Evolutionary conservation across 2,797 vertebrate species (phyloP).

Genomic region (Staurois parvus): DNA sequence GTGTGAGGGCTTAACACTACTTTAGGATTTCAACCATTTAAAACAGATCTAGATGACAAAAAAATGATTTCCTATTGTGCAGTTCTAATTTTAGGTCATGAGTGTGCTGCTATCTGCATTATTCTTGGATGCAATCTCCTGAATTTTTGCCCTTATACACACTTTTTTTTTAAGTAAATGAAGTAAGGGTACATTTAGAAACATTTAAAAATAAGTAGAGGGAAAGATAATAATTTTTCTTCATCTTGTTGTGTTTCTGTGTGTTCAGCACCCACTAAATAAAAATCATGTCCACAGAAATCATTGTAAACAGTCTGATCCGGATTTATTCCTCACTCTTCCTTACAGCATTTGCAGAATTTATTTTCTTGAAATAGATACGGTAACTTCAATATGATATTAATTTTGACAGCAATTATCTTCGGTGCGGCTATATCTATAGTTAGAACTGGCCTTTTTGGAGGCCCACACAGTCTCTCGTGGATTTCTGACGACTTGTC

Average conservation of each 20-base stretch:
- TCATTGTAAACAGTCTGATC: slow-evolving; percentile 3
- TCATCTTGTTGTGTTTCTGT: not conserved
- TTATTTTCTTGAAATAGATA: slow-evolving; percentile 22
- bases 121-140: not conserved
- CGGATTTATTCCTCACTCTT: not conserved
- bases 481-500: slow-evolving; percentile 33
- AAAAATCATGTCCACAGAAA: not conserved
- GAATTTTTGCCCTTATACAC: slow-evolving; percentile 1
- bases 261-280: slow-evolving; percentile 6
- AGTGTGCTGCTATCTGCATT: not conserved
- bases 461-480: slow-evolving; percentile 26
- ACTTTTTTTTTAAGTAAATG: not conserved
- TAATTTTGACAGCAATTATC: slow-evolving; percentile 45
- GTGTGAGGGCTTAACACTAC: not conserved
- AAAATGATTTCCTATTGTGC: not conserved
- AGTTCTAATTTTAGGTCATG: not conserved
- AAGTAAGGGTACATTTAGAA: not conserved
- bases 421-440: slow-evolving; percentile 27
- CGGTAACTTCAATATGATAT: slow-evolving; percentile 14
- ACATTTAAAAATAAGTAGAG: not conserved
- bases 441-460: slow-evolving; percentile 38
- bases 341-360: not conserved
- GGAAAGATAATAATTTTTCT: not conserved
- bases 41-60: not conserved
- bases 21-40: not conserved